Conservation (phyloP, 1,140 invertebrate genomes). For the Procambarus virginalis region DNA sequence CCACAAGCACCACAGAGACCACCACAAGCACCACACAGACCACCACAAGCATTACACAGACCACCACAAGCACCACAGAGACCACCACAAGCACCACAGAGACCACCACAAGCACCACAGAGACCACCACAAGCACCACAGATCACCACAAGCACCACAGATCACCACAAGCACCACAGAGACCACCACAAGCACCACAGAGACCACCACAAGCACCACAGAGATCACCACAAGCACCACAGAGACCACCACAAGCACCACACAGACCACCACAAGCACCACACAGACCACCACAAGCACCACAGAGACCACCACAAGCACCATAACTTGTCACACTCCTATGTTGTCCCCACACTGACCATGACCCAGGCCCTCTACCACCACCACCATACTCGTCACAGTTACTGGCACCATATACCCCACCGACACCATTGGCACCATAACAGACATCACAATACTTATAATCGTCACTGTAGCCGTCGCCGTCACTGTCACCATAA, state of each 20-base stretch:
- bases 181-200: not conserved
- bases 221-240: not conserved
- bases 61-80: not conserved
- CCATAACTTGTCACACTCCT: not conserved
- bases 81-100: not conserved
- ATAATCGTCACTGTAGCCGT: no score
- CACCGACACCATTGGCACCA: no score
- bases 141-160: not conserved
- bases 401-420: no score
- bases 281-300: not conserved
- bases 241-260: not conserved
- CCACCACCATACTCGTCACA: no score
- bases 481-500: no score
- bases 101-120: not conserved
- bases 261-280: not conserved
- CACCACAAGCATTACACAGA: not conserved
- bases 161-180: not conserved
- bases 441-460: no score
- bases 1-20: not conserved
- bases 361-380: no score
- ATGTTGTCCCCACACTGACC: no score
- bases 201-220: not conserved
- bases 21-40: conserved; percentile 2
- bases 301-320: not conserved
- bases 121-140: not conserved